Evolutionary conservation across 1,140 invertebrate genomes (phyloP), one percentile per base, ranked within the genome.

Genomic region (Melipona quadrifasciata): DNA sequence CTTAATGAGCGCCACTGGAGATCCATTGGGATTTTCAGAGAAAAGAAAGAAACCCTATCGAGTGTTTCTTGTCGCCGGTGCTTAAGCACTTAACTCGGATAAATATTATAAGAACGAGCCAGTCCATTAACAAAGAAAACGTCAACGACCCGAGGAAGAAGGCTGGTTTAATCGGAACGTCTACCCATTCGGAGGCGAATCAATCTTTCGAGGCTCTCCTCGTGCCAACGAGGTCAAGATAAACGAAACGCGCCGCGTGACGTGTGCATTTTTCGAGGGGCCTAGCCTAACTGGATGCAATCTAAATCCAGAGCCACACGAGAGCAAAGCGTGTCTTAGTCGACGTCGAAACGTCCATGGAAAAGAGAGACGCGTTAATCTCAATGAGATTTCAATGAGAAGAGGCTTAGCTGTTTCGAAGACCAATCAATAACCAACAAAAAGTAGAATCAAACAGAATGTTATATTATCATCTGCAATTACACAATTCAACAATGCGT

Each of bases 211-310:
- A 53, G 68, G 27, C 55, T 68, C 27, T 27, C 24, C 24, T 55
- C 77, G 21, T 79, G 77, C 51, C 61, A 79, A 68, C 51, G 27
- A 34, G 64, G 64, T 79, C 64, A 68, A 79, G 77, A 79, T 79
- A 68, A 79, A 79, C 64, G 76, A 67, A 67, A 67, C 47, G 34
- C 47, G 19, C 64, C 16, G 64, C 47, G 24, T 79, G 77, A 79
- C 77, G 64, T n/a, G 64, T n/a, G 47, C 77, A 79, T 64, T 79
- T 79, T 53, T 79, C 64, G 27, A 79, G 51, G 12, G 12, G 19
- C 14, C 57, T 17, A 14, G 16, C 64, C 51, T 55, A 79, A 79
- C 64, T 51, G 55, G 6, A 55, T 34, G n/a, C 64, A 21, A 78
- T 67, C 51, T 55, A 79, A 68, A 79, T 79, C 61, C 77, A 68